A percentile compares a stretch with the other conserved stretches of the same genome.
phyloP scores from a whole-genome alignment of 2,888 invertebrate genomes.

The Shargacucullia verbasci region DNA sequence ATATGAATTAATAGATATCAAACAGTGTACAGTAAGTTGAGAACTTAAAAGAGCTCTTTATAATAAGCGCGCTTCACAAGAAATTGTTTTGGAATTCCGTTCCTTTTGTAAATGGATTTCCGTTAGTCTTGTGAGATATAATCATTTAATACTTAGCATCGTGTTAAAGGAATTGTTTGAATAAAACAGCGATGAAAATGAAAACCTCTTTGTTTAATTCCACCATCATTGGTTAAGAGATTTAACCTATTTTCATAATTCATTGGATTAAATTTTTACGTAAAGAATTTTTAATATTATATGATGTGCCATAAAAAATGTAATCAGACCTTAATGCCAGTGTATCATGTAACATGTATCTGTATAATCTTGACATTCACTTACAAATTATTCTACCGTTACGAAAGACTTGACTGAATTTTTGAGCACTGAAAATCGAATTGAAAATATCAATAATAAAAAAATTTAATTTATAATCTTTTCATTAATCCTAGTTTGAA shows the following conservation, averaged over 20 bases:
- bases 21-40: conserved; percentile 43
- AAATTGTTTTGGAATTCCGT: conserved; percentile 33
- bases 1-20: conserved; percentile 44
- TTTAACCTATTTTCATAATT: not conserved
- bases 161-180: conserved; percentile 7
- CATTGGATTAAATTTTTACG: not conserved
- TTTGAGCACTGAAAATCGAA: no score
- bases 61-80: conserved; percentile 13
- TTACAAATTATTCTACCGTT: no score
- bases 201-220: not conserved
- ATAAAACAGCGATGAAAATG: not conserved
- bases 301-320: no score
- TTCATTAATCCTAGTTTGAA: no score
- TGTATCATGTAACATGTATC: no score
- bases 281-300: no score
- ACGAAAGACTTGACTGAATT: no score
- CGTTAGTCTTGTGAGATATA: not conserved
- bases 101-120: conserved; percentile 11
- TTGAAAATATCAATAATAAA: no score
- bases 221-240: not conserved
- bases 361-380: no score
- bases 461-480: no score
- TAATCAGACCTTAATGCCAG: no score
- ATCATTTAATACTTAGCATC: conserved; percentile 1
- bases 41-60: conserved; percentile 29